These are phyloP conservation scores for Puma concolor DNA, from an alignment of 2,113 vertebrate species.

Conservation along the genomic window DNA sequence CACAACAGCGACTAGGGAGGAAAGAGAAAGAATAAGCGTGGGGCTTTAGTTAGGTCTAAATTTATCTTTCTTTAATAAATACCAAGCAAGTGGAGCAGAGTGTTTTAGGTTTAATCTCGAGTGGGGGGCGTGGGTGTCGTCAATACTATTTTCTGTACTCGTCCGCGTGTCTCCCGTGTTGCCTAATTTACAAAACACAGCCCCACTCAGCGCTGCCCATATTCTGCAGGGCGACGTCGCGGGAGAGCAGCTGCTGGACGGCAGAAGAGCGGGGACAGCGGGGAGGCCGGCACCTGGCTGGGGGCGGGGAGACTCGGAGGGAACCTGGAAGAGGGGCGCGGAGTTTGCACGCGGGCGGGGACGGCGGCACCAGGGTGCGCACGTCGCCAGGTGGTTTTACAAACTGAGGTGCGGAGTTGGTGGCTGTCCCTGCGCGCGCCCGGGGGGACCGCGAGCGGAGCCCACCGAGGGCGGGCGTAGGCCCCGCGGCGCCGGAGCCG, in stretches of 20 bases:
- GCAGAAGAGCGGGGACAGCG: background rate
- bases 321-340: background rate
- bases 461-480: background rate
- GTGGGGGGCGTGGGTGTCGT: background rate
- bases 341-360: background rate
- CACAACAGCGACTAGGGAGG: background rate
- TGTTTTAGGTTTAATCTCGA: background rate
- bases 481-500: background rate
- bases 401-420: background rate
- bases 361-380: background rate
- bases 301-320: background rate
- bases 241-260: background rate
- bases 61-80: conserved; percentile 5
- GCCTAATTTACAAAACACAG: background rate
- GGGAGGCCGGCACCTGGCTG: background rate
- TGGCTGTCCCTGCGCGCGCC: background rate
- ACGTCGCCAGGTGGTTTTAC: background rate
- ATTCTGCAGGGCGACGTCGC: background rate
- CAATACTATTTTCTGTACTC: background rate
- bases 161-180: background rate
- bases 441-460: background rate
- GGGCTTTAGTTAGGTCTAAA: background rate
- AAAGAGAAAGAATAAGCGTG: background rate
- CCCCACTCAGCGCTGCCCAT: background rate
- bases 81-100: background rate